phyloP scores from a whole-genome alignment of 2,888 invertebrate species.

The Digitonthophagus gazella region DNA sequence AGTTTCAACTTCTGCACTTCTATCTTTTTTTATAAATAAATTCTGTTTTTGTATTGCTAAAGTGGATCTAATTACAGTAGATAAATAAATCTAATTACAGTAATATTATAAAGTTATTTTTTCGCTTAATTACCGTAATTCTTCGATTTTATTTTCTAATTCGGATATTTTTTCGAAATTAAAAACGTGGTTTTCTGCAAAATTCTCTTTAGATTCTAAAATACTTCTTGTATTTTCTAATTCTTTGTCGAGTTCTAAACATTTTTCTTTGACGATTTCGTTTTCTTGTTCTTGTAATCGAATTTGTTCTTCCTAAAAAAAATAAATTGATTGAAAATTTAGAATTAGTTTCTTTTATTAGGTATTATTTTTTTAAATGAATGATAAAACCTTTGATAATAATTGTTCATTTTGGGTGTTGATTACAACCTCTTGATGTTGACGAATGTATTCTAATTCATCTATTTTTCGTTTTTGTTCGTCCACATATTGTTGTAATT shows the following conservation, averaged over 20 bases:
- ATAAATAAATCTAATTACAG: not conserved
- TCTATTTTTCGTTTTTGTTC: constrained; percentile 29
- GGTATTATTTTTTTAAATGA: not conserved
- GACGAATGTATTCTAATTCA: constrained; percentile 26
- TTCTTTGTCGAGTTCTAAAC: constrained; percentile 19
- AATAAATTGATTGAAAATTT: not conserved
- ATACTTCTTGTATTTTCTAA: constrained; percentile 17
- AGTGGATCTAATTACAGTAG: too few relatives aligned
- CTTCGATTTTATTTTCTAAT: constrained; percentile 2
- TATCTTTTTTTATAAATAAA: constrained; percentile 15
- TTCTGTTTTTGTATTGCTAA: not conserved
- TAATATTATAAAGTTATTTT: not conserved
- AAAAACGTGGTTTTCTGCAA: constrained; percentile 4
- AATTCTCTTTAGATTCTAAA: constrained; percentile 10
- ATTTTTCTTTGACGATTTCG: constrained; percentile 23
- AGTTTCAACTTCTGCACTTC: not conserved
- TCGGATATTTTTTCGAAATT: not conserved
- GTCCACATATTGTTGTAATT: constrained; percentile 27
- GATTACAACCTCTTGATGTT: constrained; percentile 32
- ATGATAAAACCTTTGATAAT: constrained; percentile 26
- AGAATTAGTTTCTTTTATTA: not conserved
- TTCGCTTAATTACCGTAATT: not conserved
- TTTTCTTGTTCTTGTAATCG: constrained; percentile 22
- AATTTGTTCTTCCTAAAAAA: constrained; percentile 25
- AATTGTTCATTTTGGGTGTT: constrained; percentile 29